phyloP scores from a whole-genome alignment of 2,888 invertebrate genomes.

The Lutraria lutraria region DNA sequence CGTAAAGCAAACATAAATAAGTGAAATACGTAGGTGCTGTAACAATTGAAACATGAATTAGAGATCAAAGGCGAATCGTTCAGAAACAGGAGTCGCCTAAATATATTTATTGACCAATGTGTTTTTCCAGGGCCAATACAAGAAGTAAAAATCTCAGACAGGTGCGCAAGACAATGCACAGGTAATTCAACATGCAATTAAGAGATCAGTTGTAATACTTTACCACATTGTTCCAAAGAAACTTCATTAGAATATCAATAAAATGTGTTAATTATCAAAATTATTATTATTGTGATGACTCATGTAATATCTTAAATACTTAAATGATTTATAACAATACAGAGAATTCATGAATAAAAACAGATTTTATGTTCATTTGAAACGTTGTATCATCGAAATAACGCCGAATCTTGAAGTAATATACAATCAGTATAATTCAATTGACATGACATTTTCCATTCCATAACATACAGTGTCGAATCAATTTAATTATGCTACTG shows the following conservation, averaged over 20 bases:
- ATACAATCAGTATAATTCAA: not conserved
- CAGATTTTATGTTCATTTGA: no score
- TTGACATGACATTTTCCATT: not conserved
- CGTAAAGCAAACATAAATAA: not conserved
- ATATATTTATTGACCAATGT: no score
- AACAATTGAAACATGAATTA: not conserved
- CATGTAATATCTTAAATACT: not conserved
- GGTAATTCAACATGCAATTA: slow-evolving; percentile 55
- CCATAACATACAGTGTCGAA: slow-evolving; percentile 72
- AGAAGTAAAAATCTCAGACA: slow-evolving; percentile 60
- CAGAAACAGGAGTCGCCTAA: not conserved
- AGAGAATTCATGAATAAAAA: no score
- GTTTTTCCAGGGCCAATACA: slow-evolving; percentile 73
- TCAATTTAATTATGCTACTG: slow-evolving; percentile 88
- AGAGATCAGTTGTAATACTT: not conserved
- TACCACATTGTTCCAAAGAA: no score
- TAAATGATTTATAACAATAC: not conserved
- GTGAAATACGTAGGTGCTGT: not conserved
- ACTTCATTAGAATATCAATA: not conserved
- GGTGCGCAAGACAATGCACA: slow-evolving; percentile 75
- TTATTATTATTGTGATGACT: not conserved
- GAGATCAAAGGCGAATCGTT: not conserved
- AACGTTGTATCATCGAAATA: no score
- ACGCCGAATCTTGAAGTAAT: no score
- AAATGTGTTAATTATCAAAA: not conserved